A percentile compares a stretch with the other conserved stretches of the same genome.
phyloP scores from a whole-genome alignment of 2,888 invertebrate species.

The Crocallis elinguaria region DNA sequence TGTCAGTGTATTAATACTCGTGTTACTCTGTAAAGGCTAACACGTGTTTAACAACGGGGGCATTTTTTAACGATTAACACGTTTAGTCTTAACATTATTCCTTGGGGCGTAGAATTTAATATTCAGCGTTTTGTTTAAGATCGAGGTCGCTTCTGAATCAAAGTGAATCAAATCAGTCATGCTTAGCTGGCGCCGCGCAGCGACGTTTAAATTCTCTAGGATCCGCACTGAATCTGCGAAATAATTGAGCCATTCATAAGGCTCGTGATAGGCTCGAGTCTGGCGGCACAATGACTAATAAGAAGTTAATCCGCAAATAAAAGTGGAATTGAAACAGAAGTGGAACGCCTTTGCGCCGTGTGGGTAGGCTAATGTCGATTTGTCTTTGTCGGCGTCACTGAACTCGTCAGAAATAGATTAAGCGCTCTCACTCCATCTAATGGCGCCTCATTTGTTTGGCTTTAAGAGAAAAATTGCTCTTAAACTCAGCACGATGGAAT shows the following conservation, averaged over 20 bases:
- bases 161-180: slow-evolving; percentile 51
- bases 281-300: slow-evolving; percentile 81
- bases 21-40: slow-evolving; percentile 58
- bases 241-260: slow-evolving; percentile 84
- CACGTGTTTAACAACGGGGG: slow-evolving; percentile 61
- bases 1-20: slow-evolving; percentile 71
- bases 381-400: slow-evolving; percentile 85
- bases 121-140: slow-evolving; percentile 25
- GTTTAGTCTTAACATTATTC: slow-evolving; percentile 29
- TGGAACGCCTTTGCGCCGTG: slow-evolving; percentile 81
- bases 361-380: slow-evolving; percentile 84
- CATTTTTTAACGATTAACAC: slow-evolving; percentile 52
- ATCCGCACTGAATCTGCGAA: slow-evolving; percentile 69
- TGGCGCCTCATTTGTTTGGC: slow-evolving; percentile 84
- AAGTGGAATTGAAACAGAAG: slow-evolving; percentile 85
- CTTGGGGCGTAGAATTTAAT: slow-evolving; percentile 27
- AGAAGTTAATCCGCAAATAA: slow-evolving; percentile 85
- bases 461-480: slow-evolving; percentile 84
- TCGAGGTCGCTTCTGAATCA: slow-evolving; percentile 31
- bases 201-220: slow-evolving; percentile 34
- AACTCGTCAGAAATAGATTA: slow-evolving; percentile 86
- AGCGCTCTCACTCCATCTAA: slow-evolving; percentile 85
- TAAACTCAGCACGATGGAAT: slow-evolving; percentile 78
- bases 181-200: slow-evolving; percentile 43
- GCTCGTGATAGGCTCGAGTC: slow-evolving; percentile 75